Percentiles rank a stretch among this genome's conserved stretches.
Evolutionary conservation across 2,888 invertebrate genomes (phyloP).

Genomic region (Patella pellucida): DNA sequence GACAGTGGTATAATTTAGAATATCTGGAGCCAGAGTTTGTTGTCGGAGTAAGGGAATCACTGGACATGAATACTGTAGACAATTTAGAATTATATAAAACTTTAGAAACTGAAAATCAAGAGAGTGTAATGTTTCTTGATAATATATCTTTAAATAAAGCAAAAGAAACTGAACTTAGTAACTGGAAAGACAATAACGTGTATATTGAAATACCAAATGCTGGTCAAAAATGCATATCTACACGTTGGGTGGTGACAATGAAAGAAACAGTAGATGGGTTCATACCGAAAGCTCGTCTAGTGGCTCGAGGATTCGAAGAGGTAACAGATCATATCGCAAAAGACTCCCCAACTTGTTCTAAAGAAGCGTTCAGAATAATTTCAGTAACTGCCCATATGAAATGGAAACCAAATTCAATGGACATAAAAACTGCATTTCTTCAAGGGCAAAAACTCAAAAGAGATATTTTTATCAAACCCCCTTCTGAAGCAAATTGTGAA

Average conservation of each 20-base stretch:
- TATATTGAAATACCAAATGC: constrained; percentile 15
- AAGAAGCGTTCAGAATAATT: constrained; percentile 19
- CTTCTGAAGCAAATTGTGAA: constrained; percentile 7
- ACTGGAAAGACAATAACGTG: constrained; percentile 19
- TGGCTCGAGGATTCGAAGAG: constrained; percentile 26
- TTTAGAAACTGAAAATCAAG: constrained; percentile 9
- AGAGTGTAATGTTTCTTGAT: constrained; percentile 4
- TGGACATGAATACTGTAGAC: no score
- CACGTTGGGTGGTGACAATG: constrained; percentile 19
- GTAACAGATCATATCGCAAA: constrained; percentile 8
- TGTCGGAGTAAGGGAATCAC: no score
- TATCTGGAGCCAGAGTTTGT: no score
- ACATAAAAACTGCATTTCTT: constrained; percentile 24
- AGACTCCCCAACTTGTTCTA: constrained; percentile 22
- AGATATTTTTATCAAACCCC: constrained; percentile 3
- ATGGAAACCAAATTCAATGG: constrained; percentile 18
- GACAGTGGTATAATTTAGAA: no score
- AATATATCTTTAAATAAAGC: constrained; percentile 16
- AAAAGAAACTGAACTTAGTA: constrained; percentile 17
- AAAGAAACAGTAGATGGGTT: constrained; percentile 11
- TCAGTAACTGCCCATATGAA: constrained; percentile 7
- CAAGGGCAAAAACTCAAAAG: constrained; percentile 10
- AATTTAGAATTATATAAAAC: no score
- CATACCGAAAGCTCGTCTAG: constrained; percentile 21
- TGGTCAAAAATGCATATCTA: constrained; percentile 19